Evolutionary conservation across 2,888 invertebrate species (phyloP).

Genomic region (Hemithea aestivaria): DNA sequence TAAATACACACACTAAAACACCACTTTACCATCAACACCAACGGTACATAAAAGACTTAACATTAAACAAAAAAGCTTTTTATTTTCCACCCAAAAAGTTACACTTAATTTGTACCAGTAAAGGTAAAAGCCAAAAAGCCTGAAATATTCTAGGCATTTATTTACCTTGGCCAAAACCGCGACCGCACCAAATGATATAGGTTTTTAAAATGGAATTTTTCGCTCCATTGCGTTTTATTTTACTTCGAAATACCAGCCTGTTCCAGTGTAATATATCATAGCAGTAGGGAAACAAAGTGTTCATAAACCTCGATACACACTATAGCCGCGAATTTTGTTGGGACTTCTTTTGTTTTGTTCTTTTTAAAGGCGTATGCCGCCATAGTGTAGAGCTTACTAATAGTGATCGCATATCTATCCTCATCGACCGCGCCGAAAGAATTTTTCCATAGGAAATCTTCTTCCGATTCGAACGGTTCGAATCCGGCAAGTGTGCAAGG

Average conservation of each 20-base stretch:
- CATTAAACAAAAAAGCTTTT: constrained; percentile 17
- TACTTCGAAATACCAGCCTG: constrained; percentile 14
- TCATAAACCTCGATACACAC: neutral
- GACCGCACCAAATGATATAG: constrained; percentile 22
- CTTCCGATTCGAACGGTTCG: no score
- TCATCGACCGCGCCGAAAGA: no score
- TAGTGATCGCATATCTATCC: no score
- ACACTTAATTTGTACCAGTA: constrained; percentile 1
- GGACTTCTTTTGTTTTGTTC: no score
- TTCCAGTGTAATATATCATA: neutral
- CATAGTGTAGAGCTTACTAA: no score
- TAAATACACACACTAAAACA: no score
- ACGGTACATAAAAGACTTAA: constrained; percentile 2
- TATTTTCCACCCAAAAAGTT: constrained; percentile 23
- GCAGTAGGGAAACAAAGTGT: neutral
- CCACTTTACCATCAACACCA: no score
- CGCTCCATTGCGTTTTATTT: constrained; percentile 31
- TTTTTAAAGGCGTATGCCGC: no score
- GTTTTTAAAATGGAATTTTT: constrained; percentile 30
- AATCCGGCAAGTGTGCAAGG: no score
- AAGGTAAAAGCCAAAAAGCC: constrained; percentile 5
- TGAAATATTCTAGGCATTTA: constrained; percentile 21
- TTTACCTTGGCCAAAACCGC: constrained; percentile 19
- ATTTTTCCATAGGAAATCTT: no score
- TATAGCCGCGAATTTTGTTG: no score